Evolutionary conservation across 2,797 vertebrate species (phyloP), one percentile per base, ranked within the genome.

Genomic region (Malurus splendens): DNA sequence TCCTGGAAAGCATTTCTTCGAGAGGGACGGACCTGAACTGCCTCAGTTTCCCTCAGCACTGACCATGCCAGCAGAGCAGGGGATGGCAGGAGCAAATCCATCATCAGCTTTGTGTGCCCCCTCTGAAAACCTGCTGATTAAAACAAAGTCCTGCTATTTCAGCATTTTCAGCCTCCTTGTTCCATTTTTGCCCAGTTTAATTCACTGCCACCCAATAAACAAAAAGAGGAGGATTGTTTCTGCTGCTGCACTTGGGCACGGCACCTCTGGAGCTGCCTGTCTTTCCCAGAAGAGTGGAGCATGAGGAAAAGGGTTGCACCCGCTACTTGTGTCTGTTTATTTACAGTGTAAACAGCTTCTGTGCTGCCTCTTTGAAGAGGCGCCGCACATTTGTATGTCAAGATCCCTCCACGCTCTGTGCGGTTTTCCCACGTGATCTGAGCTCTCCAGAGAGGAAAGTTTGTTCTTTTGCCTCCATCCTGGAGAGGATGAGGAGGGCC

Each of bases 321-420:
- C 84, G 16, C 91, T 96, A 91, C 93, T 94, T 94, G 92, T 94
- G 87, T 94, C 94, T 95, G 80, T 95, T 94, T 95, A 87, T 96
- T 97, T 96, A 95, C 87, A 94, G 92, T 94, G 81, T 95, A 94
- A 96, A 96, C 95, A 96, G 78, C 84, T 91, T 51, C 93, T 89
- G 88, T 84, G 82, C 94, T 89, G 90, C 52, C 85, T 94, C 95
- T 96, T 94, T 96, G 96, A 94, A 94, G 96, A 93, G 76, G 87
- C 15, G 39, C 93, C 4, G 3, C 85, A 64, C 91, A 72, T 94
- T 95, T 96, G 93, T 94, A 91, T 75, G 0, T 56, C 1, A 52
- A 91, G 91, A 96, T 96, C 95, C 78, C 36, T 51, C 32, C 92
- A 81, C 6, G 4, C 88, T 95, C 85, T 60, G 52, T 94, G 95